phyloP scores from a whole-genome alignment of 1,140 invertebrate genomes.

The Hormaphis cornu region DNA sequence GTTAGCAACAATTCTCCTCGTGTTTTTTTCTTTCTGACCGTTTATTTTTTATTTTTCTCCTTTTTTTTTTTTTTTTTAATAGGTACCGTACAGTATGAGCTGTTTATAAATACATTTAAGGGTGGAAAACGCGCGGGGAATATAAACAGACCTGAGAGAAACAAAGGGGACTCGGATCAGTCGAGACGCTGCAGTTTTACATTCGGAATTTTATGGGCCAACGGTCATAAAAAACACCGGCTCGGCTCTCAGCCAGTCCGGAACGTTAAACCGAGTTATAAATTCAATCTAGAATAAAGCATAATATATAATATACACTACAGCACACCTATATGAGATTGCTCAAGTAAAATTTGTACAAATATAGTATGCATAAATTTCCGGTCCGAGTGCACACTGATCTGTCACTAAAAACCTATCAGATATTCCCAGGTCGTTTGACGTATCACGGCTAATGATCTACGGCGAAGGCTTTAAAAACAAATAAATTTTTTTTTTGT shows the following conservation, averaged over 20 bases:
- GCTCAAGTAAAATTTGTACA: not conserved
- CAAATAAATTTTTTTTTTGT: too few species aligned
- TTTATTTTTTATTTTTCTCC: too few species aligned
- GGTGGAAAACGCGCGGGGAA: not conserved
- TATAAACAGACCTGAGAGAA: too few species aligned
- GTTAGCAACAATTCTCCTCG: not conserved
- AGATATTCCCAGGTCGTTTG: too few species aligned
- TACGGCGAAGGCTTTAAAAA: too few species aligned
- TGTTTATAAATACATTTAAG: not conserved
- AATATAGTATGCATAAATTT: not conserved
- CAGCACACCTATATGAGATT: too few species aligned
- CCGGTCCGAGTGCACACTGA: not conserved
- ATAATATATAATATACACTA: not conserved
- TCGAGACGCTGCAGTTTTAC: not conserved
- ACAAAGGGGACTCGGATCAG: not conserved
- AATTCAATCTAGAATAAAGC: conserved; percentile 7
- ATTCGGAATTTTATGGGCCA: conserved; percentile 6
- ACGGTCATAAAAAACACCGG: conserved; percentile 24
- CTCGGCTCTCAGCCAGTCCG: not conserved
- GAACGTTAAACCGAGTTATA: conserved; percentile 2
- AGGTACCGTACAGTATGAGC: too few species aligned
- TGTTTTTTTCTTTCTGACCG: not conserved
- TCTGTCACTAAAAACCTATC: not conserved
- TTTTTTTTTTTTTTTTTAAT: too few species aligned
- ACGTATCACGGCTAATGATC: too few species aligned